Percentiles rank a stretch among this genome's conserved stretches.
These are phyloP conservation scores for Magallana angulata DNA, from an alignment of 1,140 invertebrate species.

Conservation along the genomic window DNA sequence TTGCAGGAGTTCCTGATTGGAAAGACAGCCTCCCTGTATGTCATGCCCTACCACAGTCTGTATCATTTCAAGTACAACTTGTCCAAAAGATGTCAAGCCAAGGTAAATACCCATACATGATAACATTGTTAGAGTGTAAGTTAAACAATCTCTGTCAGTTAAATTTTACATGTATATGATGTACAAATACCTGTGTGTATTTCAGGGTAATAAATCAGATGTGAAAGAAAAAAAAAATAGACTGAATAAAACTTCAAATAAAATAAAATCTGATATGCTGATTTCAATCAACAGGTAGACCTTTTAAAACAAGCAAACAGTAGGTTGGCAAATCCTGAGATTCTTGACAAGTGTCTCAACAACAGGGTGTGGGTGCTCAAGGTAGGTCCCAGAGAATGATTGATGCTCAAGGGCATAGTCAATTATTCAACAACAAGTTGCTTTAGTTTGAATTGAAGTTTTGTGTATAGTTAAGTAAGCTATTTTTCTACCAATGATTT, in stretches of 20 bases:
- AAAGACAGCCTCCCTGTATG: conserved; percentile 71
- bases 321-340: conserved; percentile 67
- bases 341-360: conserved; percentile 76
- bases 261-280: neutral
- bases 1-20: conserved; percentile 77
- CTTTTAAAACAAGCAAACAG: conserved; percentile 69
- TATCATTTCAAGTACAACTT: conserved; percentile 76
- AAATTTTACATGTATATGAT: too few species aligned
- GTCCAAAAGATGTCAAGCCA: conserved; percentile 74
- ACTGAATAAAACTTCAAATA: too few species aligned
- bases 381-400: conserved; percentile 58
- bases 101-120: conserved; percentile 63
- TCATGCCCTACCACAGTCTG: conserved; percentile 73
- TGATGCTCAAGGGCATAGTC: too few species aligned
- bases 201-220: too few species aligned
- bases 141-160: too few species aligned
- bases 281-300: conserved; percentile 66
- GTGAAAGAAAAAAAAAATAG: too few species aligned
- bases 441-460: too few species aligned
- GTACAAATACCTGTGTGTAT: too few species aligned
- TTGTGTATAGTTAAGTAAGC: too few species aligned
- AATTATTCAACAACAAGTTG: too few species aligned
- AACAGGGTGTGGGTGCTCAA: conserved; percentile 77
- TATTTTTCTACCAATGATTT: too few species aligned
- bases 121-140: too few species aligned